Conservation (phyloP, 2,113 vertebrate genomes). For the Hystrix cristata region DNA sequence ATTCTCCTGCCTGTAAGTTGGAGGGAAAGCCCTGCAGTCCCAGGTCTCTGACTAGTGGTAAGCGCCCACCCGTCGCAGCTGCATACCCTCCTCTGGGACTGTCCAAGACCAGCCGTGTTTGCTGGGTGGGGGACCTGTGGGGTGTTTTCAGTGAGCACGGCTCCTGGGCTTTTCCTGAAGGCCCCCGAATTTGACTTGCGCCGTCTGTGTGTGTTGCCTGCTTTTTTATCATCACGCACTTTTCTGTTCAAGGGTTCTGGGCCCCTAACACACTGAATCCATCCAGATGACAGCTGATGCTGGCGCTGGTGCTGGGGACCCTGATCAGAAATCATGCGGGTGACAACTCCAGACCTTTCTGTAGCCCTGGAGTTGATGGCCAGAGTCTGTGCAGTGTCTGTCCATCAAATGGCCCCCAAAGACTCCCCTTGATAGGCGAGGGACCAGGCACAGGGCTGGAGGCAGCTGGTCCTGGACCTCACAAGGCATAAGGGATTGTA, state of each 20-base stretch:
- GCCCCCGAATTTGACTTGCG: neutral
- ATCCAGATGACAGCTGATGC: neutral
- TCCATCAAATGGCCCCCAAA: neutral
- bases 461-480: neutral
- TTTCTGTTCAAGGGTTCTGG: neutral
- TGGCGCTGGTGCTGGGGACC: neutral
- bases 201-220: neutral
- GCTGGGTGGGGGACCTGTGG: neutral
- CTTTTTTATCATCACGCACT: neutral
- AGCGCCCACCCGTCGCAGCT: neutral
- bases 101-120: neutral
- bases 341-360: neutral
- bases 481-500: neutral
- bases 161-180: neutral
- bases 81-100: neutral
- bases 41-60: neutral
- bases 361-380: neutral
- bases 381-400: too few relatives aligned
- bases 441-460: too few relatives aligned
- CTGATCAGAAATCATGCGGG: neutral
- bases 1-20: neutral
- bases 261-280: neutral
- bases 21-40: too few relatives aligned
- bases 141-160: neutral
- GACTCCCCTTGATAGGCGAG: neutral